Evolutionary conservation across 2,797 vertebrate species (phyloP).

Genomic region (Halcyon badia): DNA sequence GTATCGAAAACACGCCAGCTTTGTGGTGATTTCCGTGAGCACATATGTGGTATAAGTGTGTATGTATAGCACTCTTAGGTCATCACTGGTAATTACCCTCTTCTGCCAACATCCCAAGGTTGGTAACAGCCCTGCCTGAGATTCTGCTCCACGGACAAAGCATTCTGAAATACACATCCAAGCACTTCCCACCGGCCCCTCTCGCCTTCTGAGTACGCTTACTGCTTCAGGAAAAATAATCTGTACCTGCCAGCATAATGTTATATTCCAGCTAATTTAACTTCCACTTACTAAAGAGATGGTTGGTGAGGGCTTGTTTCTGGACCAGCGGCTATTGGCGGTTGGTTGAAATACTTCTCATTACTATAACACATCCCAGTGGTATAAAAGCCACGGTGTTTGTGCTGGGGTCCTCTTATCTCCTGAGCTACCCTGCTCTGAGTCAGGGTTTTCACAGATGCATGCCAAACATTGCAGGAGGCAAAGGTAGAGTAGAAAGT

Average conservation of each 20-base stretch:
- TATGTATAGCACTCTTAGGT: neutral
- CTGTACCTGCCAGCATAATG: neutral
- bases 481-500: neutral
- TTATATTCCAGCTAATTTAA: neutral
- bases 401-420: neutral
- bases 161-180: neutral
- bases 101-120: neutral
- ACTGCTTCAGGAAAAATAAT: neutral
- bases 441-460: neutral
- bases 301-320: neutral
- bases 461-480: neutral
- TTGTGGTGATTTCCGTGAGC: slow-evolving; percentile 62
- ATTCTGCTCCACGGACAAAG: neutral
- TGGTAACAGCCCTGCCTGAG: neutral
- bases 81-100: neutral
- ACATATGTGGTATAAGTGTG: neutral
- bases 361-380: neutral
- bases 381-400: neutral
- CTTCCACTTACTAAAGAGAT: neutral
- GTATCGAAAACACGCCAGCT: slow-evolving; percentile 52
- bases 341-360: neutral
- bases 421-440: neutral
- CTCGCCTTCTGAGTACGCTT: neutral
- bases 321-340: neutral
- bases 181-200: neutral